Evolutionary conservation across 2,888 invertebrate species (phyloP), one percentile per base, ranked within the genome.

Genomic region (Ceriagrion tenellum): DNA sequence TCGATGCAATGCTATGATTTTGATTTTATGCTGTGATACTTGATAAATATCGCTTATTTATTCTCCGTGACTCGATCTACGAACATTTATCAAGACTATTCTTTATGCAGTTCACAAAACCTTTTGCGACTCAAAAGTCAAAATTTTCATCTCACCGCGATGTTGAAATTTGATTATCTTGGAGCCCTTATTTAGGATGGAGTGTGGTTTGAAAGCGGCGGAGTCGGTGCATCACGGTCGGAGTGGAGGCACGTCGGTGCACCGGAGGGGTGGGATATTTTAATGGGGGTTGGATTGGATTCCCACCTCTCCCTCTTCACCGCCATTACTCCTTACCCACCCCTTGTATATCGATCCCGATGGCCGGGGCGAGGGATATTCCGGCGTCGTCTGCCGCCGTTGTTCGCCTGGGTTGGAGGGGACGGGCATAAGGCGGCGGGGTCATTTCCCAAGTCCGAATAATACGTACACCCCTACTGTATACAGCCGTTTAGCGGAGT

Each of bases 261-360:
- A n/a, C n/a, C n/a, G n/a, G 30, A 10, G 30, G 20, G n/a, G 74
- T 23, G 74, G 74, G 74, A 23, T 30, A 30, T 30, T 74, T 74
- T 74, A 74, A 74, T 74, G 30, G 74, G 74, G 74, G 74, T 74
- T n/a, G 74, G 74, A 74, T 74, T 74, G 74, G 74, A 30, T 74
- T 74, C 23, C n/a, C n/a, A 30, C 23, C 74, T n/a, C 74, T 16
- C n/a, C 74, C 74, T 30, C 74, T 23, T 63, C n/a, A n/a, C n/a
- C n/a, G n/a, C n/a, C n/a, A n/a, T n/a, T n/a, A n/a, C n/a, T n/a
- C n/a, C n/a, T n/a, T n/a, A n/a, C n/a, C n/a, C n/a, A n/a, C n/a
- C n/a, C n/a, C n/a, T n/a, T n/a, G 30, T 16, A 12, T 74, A 74
- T 74, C 30, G 74, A 74, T 74, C 74, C 23, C 30, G n/a, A 74